Conservation (phyloP, 2,113 vertebrate species). For the Hypanus sabinus region DNA sequence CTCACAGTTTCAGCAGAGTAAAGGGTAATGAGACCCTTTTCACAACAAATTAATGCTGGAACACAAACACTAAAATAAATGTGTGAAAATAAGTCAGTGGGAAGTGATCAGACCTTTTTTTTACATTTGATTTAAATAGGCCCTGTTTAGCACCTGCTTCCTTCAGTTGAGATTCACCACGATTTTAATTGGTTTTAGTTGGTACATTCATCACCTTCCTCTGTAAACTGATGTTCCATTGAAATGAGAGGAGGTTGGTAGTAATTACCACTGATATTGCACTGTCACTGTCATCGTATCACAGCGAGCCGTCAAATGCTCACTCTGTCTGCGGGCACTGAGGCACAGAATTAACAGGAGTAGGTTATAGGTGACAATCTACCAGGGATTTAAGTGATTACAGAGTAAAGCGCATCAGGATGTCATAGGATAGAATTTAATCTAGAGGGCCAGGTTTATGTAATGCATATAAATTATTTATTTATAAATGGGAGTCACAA, state of each 20-base stretch:
- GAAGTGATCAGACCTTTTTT: slow-evolving; percentile 16
- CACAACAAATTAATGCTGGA: background rate
- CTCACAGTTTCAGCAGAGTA: background rate
- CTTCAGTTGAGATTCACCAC: background rate
- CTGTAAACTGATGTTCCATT: slow-evolving; percentile 6
- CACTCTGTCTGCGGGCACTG: background rate
- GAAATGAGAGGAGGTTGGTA: background rate
- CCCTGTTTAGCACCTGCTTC: slow-evolving; percentile 19
- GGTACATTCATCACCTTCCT: slow-evolving; percentile 18
- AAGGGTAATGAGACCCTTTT: background rate
- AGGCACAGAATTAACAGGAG: no score
- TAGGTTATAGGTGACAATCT: no score
- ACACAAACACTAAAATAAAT: background rate
- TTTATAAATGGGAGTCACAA: background rate
- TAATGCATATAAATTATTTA: background rate
- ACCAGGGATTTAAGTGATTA: background rate
- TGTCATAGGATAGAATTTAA: background rate
- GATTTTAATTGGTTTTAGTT: slow-evolving; percentile 30
- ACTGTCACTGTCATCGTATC: background rate
- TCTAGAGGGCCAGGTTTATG: background rate
- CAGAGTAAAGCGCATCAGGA: no score
- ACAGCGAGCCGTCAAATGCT: background rate
- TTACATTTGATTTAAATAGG: slow-evolving; percentile 22
- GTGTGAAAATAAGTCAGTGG: slow-evolving; percentile 12
- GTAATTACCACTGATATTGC: background rate